Percentiles rank a stretch among this genome's conserved stretches.
Conservation (phyloP, 2,113 vertebrate species). For the Rousettus leschenaultii region DNA sequence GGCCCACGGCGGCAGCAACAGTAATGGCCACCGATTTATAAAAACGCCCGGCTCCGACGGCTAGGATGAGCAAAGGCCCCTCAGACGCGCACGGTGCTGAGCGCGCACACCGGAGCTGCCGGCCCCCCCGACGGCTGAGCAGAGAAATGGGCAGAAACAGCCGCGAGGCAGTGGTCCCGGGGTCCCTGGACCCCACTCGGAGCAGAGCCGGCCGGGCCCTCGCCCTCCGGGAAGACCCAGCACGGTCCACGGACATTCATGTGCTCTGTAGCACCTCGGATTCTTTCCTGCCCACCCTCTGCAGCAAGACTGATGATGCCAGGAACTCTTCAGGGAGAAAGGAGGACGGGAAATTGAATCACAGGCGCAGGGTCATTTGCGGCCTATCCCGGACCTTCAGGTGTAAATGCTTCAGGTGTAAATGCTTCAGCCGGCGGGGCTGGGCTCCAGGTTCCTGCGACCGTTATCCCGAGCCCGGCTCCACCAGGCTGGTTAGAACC, state of each 20-base stretch:
- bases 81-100: fast-evolving
- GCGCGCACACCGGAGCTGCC: fast-evolving
- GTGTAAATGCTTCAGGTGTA: not conserved
- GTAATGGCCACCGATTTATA: fast-evolving
- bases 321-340: not conserved
- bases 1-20: not conserved
- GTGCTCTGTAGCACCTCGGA: fast-evolving
- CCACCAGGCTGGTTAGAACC: not conserved
- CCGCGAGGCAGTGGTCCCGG: fast-evolving
- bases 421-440: not conserved
- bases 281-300: not conserved
- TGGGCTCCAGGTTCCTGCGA: not conserved
- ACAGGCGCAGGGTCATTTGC: not conserved
- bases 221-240: fast-evolving
- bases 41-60: not conserved
- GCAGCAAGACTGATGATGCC: not conserved
- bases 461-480: not conserved
- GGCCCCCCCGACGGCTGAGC: not conserved
- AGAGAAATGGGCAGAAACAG: fast-evolving
- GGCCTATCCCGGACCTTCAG: not conserved
- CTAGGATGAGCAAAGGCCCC: fast-evolving
- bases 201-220: not conserved
- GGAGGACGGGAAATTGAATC: not conserved
- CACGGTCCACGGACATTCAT: fast-evolving
- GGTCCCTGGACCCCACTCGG: not conserved